Base-by-base conservation (phyloP, 64 coral and sea anemone species). In the Stichodactyla helianthus region DNA sequence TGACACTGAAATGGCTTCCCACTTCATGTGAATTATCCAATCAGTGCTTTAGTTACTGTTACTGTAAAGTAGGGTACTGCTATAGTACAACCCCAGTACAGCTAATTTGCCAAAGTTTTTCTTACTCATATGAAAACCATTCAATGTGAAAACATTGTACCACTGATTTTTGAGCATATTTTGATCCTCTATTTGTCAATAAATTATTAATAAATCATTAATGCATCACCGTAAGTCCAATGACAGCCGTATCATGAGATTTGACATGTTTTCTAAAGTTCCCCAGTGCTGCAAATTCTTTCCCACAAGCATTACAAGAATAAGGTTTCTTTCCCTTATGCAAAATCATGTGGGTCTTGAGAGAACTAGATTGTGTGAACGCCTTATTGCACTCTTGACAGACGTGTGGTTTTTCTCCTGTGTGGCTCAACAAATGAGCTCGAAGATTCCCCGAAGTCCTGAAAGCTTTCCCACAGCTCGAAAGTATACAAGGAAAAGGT, bases 321-420 rank as follows among this genome's bases (percentile, higher is more conserved):
- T 83, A 92, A 27, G 90, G 90, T 55, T 92, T 92, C 18, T 92
- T 83, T 26, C 84, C 55, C 10, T 79, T 79, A 51, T 92, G 90
- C 2, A 79, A 52, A 0, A 82, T 28, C 6, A 83, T 54, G 35
- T 92, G 90, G 9, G 85, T 92, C 55, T 92, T 92, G 16, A 92
- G 79, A 25, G 85, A 87, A 22, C 90, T 87, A 1, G 90, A 87
- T 64, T 87, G 90, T 16, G 86, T 88, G 23, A 92, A 92, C 0
- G 85, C 64, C 16, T 92, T 92, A 18, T 77, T 88, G 35, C 90
- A 92, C 11, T 92, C 53, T 14, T 87, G 59, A 76, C 90, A 92
- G 12, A 87, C 85, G 83, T 71, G 55, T 1, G 90, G 90, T 82
- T 92, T 92, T 88, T 88, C 90, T 7, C 90, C 90, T n/a, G 90